Percentiles rank a stretch among this genome's conserved stretches.
Conservation (phyloP, 2,888 invertebrate genomes). For the Caradrina clavipalpis region DNA sequence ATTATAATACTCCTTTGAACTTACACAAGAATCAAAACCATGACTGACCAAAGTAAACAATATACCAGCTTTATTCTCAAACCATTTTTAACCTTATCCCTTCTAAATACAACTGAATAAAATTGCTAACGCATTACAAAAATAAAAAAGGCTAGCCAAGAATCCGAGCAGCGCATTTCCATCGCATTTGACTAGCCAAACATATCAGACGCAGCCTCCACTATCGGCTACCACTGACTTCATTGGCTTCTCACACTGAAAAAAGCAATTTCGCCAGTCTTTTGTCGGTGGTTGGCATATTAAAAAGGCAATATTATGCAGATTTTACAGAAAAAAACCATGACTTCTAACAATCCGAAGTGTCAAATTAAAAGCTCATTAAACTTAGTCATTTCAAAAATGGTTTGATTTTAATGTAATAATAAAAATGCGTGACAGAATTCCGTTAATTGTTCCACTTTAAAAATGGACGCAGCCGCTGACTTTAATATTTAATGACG, state of each 20-base stretch:
- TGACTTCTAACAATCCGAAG: slow-evolving; percentile 53
- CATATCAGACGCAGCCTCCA: slow-evolving; percentile 82
- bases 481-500: slow-evolving; percentile 47
- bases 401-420: slow-evolving; percentile 8
- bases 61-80: neutral
- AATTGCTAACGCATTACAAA: slow-evolving; percentile 73
- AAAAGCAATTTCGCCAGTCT: slow-evolving; percentile 86
- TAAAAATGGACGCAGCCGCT: slow-evolving; percentile 27
- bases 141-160: slow-evolving; percentile 70
- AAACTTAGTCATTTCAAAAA: slow-evolving; percentile 18
- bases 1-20: neutral
- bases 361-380: slow-evolving; percentile 55
- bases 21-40: neutral
- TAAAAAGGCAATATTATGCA: slow-evolving; percentile 90
- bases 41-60: neutral
- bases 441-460: slow-evolving; percentile 26
- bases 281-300: slow-evolving; percentile 82
- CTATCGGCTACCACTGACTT: slow-evolving; percentile 81
- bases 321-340: slow-evolving; percentile 72
- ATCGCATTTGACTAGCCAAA: slow-evolving; percentile 90
- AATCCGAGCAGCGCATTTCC: slow-evolving; percentile 81
- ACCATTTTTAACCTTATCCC: neutral
- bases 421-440: slow-evolving; percentile 22
- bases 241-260: slow-evolving; percentile 86
- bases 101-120: slow-evolving; percentile 37